Conservation (phyloP, 2,888 invertebrate genomes). For the Cephonodes hylas region DNA sequence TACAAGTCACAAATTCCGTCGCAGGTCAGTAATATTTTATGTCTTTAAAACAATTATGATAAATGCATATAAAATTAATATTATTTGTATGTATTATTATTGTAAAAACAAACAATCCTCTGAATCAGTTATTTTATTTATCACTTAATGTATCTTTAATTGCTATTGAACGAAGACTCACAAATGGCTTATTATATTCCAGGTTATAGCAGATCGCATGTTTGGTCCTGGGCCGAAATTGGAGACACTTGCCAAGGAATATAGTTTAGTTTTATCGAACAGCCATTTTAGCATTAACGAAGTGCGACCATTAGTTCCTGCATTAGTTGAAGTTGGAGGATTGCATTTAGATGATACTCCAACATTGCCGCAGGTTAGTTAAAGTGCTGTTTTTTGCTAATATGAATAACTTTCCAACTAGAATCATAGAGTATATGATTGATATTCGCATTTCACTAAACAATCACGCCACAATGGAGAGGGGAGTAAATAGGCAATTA, state of each 20-base stretch:
- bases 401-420: too few species aligned
- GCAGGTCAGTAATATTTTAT: conserved; percentile 46
- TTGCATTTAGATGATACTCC: conserved; percentile 74
- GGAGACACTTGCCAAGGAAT: conserved; percentile 68
- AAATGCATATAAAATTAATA: too few species aligned
- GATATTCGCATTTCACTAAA: neutral
- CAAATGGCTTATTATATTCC: conserved; percentile 24
- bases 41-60: neutral
- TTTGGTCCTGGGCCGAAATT: conserved; percentile 75
- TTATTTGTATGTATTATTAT: too few species aligned
- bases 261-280: conserved; percentile 78
- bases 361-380: conserved; percentile 67
- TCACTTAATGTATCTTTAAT: neutral
- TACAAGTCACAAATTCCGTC: conserved; percentile 68
- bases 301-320: conserved; percentile 78
- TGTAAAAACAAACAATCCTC: neutral
- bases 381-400: too few species aligned
- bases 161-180: neutral
- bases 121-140: neutral
- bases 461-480: conserved; percentile 10
- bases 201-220: conserved; percentile 71
- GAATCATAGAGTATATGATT: too few species aligned
- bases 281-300: conserved; percentile 81
- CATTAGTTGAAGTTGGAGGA: conserved; percentile 80
- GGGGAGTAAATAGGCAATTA: conserved; percentile 29